Percentiles rank a stretch among this genome's conserved stretches.
Evolutionary conservation across 2,888 invertebrate genomes (phyloP).

Genomic region (Drosophila pegasa): DNA sequence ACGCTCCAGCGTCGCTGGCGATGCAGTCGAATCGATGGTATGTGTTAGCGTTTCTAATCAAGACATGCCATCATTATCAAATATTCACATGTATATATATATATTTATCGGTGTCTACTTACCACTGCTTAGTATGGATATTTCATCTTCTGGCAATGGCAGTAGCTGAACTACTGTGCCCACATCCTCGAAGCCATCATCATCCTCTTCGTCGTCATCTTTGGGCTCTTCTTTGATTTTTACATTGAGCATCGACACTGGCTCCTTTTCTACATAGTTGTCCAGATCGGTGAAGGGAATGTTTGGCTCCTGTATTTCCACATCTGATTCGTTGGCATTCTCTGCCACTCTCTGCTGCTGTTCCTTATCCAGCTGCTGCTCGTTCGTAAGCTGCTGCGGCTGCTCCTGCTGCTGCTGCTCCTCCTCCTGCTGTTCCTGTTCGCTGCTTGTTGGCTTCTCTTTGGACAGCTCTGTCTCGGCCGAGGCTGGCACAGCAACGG

Average conservation of each 20-base stretch:
- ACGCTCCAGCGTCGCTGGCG: conserved; percentile 83
- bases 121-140: conserved; percentile 83
- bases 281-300: conserved; percentile 85
- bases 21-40: conserved; percentile 79
- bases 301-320: conserved; percentile 85
- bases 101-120: conserved; percentile 42
- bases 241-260: conserved; percentile 84
- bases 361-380: conserved; percentile 9
- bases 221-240: conserved; percentile 90
- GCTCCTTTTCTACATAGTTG: conserved; percentile 82
- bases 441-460: conserved; percentile 21
- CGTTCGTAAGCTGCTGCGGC: conserved; percentile 5
- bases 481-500: conserved; percentile 60
- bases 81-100: background rate
- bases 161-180: conserved; percentile 81
- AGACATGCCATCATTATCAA: background rate
- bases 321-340: conserved; percentile 82
- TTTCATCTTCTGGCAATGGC: conserved; percentile 81
- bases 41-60: conserved; percentile 80
- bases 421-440: conserved; percentile 4
- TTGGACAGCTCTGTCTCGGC: conserved; percentile 26
- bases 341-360: conserved; percentile 26
- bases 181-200: conserved; percentile 85
- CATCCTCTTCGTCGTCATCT: conserved; percentile 87
- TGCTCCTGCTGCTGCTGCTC: conserved; percentile 2